phyloP scores from a whole-genome alignment of 2,113 vertebrate species.

The Aleadryas rufinucha region DNA sequence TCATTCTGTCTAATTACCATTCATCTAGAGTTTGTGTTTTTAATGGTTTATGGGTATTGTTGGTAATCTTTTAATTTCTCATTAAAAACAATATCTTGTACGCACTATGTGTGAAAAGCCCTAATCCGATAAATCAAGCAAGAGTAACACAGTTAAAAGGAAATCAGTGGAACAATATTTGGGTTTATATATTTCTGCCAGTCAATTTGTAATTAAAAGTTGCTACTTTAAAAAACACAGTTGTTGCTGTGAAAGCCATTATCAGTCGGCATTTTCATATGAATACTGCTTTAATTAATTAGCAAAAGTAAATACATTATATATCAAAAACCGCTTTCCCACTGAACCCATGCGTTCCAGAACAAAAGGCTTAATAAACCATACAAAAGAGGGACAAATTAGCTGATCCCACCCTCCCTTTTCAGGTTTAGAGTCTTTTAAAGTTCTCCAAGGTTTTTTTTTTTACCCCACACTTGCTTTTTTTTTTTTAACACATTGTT shows the following conservation, averaged over 20 bases:
- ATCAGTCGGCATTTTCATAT: conserved; percentile 93
- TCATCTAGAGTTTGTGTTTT: conserved; percentile 73
- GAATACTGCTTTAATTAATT: conserved; percentile 92
- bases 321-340: conserved; percentile 75
- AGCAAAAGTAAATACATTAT: conserved; percentile 78
- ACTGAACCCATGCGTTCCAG: conserved; percentile 69
- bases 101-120: conserved; percentile 68
- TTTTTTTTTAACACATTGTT: conserved; percentile 32
- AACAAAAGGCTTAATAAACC: conserved; percentile 78
- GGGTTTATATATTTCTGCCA: conserved; percentile 78
- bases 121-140: conserved; percentile 78
- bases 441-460: conserved; percentile 65
- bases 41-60: conserved; percentile 76
- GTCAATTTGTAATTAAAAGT: conserved; percentile 91
- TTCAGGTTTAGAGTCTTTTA: conserved; percentile 65
- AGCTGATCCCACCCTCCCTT: conserved; percentile 66
- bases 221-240: conserved; percentile 81
- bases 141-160: conserved; percentile 73
- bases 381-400: conserved; percentile 73
- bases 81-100: conserved; percentile 75
- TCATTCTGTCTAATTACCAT: conserved; percentile 75
- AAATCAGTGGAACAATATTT: conserved; percentile 75
- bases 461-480: background rate
- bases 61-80: conserved; percentile 80
- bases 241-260: conserved; percentile 91